phyloP scores from a whole-genome alignment of 2,888 invertebrate species.

The Pachycephus smyrnensis region DNA sequence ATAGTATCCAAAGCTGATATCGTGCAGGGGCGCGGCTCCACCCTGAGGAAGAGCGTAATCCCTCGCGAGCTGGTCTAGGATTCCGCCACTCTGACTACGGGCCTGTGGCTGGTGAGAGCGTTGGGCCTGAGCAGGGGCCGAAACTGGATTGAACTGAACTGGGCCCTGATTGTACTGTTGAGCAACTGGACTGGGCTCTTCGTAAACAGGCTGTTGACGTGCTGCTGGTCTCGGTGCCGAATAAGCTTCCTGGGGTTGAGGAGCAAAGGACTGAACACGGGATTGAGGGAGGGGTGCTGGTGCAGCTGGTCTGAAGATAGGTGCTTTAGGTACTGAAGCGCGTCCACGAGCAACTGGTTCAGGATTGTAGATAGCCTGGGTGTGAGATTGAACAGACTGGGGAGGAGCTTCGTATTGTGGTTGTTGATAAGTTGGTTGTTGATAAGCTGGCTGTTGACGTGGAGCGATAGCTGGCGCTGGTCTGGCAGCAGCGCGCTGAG shows the following conservation, averaged over 20 bases:
- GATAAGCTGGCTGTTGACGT: constrained; percentile 55
- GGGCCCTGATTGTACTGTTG: constrained; percentile 61
- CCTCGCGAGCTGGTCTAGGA: constrained; percentile 84
- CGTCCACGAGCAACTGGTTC: constrained; percentile 22
- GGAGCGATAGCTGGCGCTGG: constrained; percentile 41
- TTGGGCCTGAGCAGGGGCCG: constrained; percentile 53
- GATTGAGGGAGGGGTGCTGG: constrained; percentile 49
- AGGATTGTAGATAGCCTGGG: constrained; percentile 56
- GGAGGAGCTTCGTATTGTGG: constrained; percentile 30
- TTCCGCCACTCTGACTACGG: constrained; percentile 69
- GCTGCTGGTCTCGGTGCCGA: constrained; percentile 39
- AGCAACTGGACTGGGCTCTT: constrained; percentile 50
- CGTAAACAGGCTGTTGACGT: constrained; percentile 48
- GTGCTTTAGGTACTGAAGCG: constrained; percentile 30
- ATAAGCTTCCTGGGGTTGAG: constrained; percentile 43
- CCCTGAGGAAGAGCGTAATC: constrained; percentile 83
- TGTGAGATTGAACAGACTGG: constrained; percentile 37
- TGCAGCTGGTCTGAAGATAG: constrained; percentile 53
- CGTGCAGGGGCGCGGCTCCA: constrained; percentile 78
- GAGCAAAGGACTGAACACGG: constrained; percentile 43
- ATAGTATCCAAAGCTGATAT: constrained; percentile 86
- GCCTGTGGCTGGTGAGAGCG: constrained; percentile 48
- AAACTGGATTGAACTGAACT: constrained; percentile 58
- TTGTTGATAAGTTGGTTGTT: constrained; percentile 33
- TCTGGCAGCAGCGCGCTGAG: constrained; percentile 56